phyloP scores from a whole-genome alignment of 2,797 vertebrate genomes.

The Syngnathus acus region DNA sequence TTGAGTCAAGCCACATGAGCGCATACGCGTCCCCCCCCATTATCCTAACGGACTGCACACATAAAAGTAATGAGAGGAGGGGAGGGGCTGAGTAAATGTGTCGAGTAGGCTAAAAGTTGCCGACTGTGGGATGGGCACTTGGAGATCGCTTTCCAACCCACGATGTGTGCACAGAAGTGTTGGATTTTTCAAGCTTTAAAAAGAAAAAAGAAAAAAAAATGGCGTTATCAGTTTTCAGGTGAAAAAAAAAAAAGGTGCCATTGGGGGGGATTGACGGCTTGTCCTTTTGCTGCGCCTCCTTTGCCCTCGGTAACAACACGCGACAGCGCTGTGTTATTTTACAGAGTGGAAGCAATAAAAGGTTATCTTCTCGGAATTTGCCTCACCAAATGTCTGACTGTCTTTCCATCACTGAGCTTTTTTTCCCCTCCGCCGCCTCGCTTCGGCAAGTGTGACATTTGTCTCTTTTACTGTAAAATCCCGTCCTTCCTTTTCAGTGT shows the following conservation, averaged over 20 bases:
- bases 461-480: constrained; percentile 44
- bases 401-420: constrained; percentile 28
- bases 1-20: too few species aligned
- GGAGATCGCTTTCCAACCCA: too few species aligned
- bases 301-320: constrained; percentile 26
- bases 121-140: too few species aligned
- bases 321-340: constrained; percentile 41
- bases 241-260: background rate
- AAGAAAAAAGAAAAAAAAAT: background rate
- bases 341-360: constrained; percentile 50
- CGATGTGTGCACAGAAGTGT: too few species aligned
- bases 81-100: too few species aligned
- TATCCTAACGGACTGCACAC: too few species aligned
- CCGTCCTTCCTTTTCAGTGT: constrained; percentile 7
- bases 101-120: too few species aligned
- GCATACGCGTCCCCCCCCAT: too few species aligned
- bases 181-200: background rate
- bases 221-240: background rate
- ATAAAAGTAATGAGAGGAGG: too few species aligned
- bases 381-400: constrained; percentile 18
- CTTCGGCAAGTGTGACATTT: constrained; percentile 41
- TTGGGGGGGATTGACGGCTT: constrained; percentile 8
- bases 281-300: constrained; percentile 19
- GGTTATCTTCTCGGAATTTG: constrained; percentile 46
- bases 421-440: constrained; percentile 20